These are phyloP conservation scores for Smittia sp. DNA, from an alignment of 2,888 invertebrate genomes.

Conservation along the genomic window DNA sequence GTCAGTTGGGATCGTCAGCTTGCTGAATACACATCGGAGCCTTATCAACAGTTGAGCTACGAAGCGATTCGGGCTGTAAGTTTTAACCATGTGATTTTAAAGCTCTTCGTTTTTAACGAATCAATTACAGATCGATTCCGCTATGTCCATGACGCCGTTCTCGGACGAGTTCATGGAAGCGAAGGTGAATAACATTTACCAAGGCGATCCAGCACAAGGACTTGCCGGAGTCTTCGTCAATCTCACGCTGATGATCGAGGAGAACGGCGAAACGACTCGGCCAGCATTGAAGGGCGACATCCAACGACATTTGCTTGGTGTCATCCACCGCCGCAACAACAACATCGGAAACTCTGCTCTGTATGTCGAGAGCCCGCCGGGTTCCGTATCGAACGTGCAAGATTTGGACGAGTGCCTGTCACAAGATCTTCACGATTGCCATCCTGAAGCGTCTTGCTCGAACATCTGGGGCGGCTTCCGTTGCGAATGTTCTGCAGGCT, in stretches of 20 bases:
- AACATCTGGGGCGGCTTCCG: constrained; percentile 76
- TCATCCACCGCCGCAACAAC: constrained; percentile 77
- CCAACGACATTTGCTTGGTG: constrained; percentile 79
- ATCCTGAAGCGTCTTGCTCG: constrained; percentile 70
- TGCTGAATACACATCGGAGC: constrained; percentile 72
- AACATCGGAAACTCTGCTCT: constrained; percentile 84
- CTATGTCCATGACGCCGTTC: constrained; percentile 89
- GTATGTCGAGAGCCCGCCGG: constrained; percentile 78
- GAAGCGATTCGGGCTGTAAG: constrained; percentile 85
- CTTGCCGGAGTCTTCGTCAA: constrained; percentile 80
- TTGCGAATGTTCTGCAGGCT: constrained; percentile 71
- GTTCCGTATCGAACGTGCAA: constrained; percentile 71
- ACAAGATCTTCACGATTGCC: constrained; percentile 80
- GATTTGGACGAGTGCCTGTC: constrained; percentile 81
- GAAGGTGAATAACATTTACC: constrained; percentile 74
- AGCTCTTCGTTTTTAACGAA: background rate
- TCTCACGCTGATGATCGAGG: constrained; percentile 74
- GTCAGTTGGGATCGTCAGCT: constrained; percentile 76
- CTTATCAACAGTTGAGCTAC: constrained; percentile 76
- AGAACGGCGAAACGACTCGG: constrained; percentile 69
- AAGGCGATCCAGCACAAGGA: constrained; percentile 65
- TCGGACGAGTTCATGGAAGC: constrained; percentile 82
- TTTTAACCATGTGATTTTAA: no score
- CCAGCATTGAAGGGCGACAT: constrained; percentile 70
- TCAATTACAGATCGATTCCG: constrained; percentile 74